Evolutionary conservation across 1,140 invertebrate genomes (phyloP), one percentile per base, ranked within the genome.

Genomic region (Gryllus bimaculatus): DNA sequence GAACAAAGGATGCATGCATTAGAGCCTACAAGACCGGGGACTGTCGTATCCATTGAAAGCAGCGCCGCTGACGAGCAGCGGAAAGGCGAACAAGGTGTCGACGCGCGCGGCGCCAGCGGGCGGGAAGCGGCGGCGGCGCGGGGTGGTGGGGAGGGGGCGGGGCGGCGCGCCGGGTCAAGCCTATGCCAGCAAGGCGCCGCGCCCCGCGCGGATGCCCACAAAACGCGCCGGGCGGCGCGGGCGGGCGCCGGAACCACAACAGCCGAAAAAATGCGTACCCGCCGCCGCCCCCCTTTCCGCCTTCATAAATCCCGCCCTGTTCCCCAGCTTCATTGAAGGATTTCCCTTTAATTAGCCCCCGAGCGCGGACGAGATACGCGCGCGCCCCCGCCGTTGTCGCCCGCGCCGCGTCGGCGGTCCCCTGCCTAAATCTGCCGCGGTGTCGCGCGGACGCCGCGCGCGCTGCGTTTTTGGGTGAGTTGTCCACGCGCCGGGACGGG

Each of bases 231-330:
- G 18, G 10, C 10, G 54, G 10, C 54, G 26, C 1, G 1, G 7
- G 10, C 54, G 18, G 54, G 10, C 54, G 54, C 54, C 18, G 54
- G 7, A 66, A n/a, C n/a, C 10, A 66, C n/a, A 66, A 66, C 10
- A 66, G 18, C 54, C 18, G 18, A 66, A 66, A 66, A 18, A 66
- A 66, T 13, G 54, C 26, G 5, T 54, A 8, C 49, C 49, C 8
- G 18, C 54, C 54, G 10, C 54, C 54, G 10, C 10, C 54, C 7
- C 10, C 54, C 54, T 66, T 66, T 66, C 26, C 26, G 54, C 54
- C 54, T 66, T 66, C 54, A 66, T 66, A 66, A 66, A 66, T 66
- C 54, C 54, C 54, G 54, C 54, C 54, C 54, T 66, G 54, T 66
- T 66, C 54, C 54, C 54, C n/a, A n/a, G 54, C 54, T 66, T n/a